Evolutionary conservation across 2,888 invertebrate species (phyloP).

Genomic region (Campoplex capitator): DNA sequence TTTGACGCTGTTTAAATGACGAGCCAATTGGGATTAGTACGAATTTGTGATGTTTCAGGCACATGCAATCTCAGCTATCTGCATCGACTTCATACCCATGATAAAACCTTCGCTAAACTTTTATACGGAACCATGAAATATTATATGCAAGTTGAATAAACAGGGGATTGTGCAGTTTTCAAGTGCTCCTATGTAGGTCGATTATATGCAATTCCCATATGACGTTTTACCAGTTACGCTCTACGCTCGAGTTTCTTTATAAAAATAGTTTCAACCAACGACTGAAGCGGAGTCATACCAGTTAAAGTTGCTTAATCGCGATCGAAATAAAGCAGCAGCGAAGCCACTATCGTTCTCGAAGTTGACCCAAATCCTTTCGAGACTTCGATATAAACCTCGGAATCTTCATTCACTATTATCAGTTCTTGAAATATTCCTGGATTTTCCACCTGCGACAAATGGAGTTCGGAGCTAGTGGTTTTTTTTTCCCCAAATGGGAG

Average conservation of each 20-base stretch:
- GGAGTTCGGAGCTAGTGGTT: no score
- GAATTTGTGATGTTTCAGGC: background rate
- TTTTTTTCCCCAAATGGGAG: no score
- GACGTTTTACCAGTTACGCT: background rate
- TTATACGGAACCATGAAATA: background rate
- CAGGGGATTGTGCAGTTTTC: background rate
- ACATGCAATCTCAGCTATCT: background rate
- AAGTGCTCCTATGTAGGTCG: background rate
- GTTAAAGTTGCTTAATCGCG: background rate
- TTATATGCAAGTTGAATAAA: background rate
- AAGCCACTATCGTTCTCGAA: no score
- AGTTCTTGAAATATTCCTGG: no score
- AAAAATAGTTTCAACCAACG: background rate
- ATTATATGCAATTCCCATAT: background rate
- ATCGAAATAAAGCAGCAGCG: no score
- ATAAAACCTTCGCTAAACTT: background rate
- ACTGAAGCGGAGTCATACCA: background rate
- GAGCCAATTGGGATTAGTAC: background rate
- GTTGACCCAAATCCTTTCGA: no score
- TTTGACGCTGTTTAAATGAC: slow-evolving; percentile 5
- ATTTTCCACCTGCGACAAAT: no score
- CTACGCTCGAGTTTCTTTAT: background rate
- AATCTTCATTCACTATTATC: no score
- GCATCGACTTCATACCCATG: background rate
- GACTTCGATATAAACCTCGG: no score